Conservation (phyloP, 2,113 vertebrate species). For the Etheostoma cragini region DNA sequence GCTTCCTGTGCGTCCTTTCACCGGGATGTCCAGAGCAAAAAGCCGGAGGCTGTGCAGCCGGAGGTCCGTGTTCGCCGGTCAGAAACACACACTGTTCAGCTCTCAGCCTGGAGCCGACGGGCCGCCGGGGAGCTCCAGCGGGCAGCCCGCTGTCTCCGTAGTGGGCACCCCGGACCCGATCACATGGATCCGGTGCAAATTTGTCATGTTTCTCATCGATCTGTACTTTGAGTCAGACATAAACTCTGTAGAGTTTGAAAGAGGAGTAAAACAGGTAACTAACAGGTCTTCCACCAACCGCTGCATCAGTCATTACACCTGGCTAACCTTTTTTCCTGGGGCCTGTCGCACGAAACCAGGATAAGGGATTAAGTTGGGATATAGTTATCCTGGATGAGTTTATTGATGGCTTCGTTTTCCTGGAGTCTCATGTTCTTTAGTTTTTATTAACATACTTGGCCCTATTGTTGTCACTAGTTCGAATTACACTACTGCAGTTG, state of each 20-base stretch:
- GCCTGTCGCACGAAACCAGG: too few species aligned
- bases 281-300: background rate
- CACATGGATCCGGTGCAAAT: slow-evolving; percentile 73
- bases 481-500: too few species aligned
- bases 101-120: slow-evolving; percentile 21
- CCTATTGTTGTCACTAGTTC: too few species aligned
- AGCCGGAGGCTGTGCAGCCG: slow-evolving; percentile 18
- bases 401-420: too few species aligned
- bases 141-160: slow-evolving; percentile 54
- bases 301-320: background rate
- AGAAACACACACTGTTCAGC: slow-evolving; percentile 57
- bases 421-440: too few species aligned
- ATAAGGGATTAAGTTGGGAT: too few species aligned
- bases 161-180: slow-evolving; percentile 73
- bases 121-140: slow-evolving; percentile 1
- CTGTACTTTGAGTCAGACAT: slow-evolving; percentile 65
- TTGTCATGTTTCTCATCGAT: slow-evolving; percentile 37
- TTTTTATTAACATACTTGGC: too few species aligned
- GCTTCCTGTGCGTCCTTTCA: background rate
- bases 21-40: background rate
- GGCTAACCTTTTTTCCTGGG: background rate
- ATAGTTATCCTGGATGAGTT: too few species aligned
- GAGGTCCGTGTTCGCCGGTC: slow-evolving; percentile 20
- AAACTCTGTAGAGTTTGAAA: slow-evolving; percentile 66
- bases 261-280: slow-evolving; percentile 73